These are phyloP conservation scores for Serranus cabrilla DNA, from an alignment of 2,797 vertebrate species.

Conservation along the genomic window DNA sequence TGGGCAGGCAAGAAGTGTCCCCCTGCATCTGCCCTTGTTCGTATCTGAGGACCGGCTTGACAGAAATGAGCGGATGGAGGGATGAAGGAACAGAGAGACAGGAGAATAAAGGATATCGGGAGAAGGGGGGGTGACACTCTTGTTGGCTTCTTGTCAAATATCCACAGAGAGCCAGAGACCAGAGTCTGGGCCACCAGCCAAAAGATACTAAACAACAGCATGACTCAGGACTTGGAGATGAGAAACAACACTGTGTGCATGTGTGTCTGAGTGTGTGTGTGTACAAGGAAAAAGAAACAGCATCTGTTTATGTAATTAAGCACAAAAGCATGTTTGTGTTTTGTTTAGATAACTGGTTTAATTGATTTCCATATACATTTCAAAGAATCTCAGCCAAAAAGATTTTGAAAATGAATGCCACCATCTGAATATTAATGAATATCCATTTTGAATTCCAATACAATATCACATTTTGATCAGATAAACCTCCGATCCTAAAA, in stretches of 20 bases:
- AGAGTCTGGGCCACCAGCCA: constrained; percentile 53
- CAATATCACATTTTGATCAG: too few species aligned
- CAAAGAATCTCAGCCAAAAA: constrained; percentile 6
- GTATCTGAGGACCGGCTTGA: constrained; percentile 26
- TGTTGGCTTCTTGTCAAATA: constrained; percentile 65
- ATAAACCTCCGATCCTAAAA: too few species aligned
- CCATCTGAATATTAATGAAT: too few species aligned
- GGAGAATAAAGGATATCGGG: constrained; percentile 40
- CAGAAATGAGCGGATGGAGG: constrained; percentile 42
- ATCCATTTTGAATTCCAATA: too few species aligned
- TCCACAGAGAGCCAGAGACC: constrained; percentile 56
- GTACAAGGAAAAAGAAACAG: not conserved
- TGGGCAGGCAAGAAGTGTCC: constrained; percentile 20
- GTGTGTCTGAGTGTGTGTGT: not conserved
- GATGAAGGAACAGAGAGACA: constrained; percentile 37
- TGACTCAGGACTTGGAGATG: constrained; percentile 48
- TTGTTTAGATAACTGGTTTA: not conserved
- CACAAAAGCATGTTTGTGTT: constrained; percentile 2
- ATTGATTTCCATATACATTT: constrained; percentile 8
- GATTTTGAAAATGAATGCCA: not conserved
- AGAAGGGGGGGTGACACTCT: constrained; percentile 27
- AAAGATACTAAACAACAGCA: constrained; percentile 53
- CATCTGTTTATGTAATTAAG: not conserved
- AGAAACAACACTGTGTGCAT: constrained; percentile 11
- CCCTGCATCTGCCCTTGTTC: constrained; percentile 50